Conservation (phyloP, 1,140 invertebrate genomes). For the Drosophila pruinosa region DNA sequence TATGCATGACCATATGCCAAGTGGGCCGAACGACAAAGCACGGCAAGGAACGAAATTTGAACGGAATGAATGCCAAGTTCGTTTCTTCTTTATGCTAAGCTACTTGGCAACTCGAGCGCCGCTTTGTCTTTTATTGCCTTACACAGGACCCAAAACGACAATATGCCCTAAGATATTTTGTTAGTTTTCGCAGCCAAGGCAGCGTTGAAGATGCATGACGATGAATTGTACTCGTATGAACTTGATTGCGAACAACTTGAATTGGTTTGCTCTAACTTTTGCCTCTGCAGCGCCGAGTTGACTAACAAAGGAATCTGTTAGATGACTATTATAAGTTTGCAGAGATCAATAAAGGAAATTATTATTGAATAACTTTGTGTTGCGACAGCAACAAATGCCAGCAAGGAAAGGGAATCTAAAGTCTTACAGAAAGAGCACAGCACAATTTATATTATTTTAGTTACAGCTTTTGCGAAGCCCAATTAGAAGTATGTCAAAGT, state of each 20-base stretch:
- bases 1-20: slow-evolving; percentile 76
- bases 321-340: background rate
- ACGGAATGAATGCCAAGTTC: slow-evolving; percentile 38
- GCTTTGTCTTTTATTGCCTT: slow-evolving; percentile 49
- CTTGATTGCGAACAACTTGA: slow-evolving; percentile 29
- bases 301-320: slow-evolving; percentile 1
- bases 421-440: background rate
- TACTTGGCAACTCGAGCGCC: slow-evolving; percentile 31
- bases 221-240: slow-evolving; percentile 23
- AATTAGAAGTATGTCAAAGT: slow-evolving; percentile 78
- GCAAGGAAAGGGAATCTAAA: no score
- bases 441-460: background rate
- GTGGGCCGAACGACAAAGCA: slow-evolving; percentile 17
- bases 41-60: background rate
- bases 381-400: no score
- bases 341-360: slow-evolving; percentile 2
- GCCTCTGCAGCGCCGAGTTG: background rate
- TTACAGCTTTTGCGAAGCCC: slow-evolving; percentile 3
- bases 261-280: slow-evolving; percentile 14
- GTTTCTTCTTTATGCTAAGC: slow-evolving; percentile 31
- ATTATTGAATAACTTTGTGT: background rate
- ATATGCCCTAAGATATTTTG: slow-evolving; percentile 38
- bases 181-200: slow-evolving; percentile 18
- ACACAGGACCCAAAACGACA: background rate
- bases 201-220: background rate